phyloP scores from a whole-genome alignment of 2,888 invertebrate genomes.

The Synanthedon vespiformis region DNA sequence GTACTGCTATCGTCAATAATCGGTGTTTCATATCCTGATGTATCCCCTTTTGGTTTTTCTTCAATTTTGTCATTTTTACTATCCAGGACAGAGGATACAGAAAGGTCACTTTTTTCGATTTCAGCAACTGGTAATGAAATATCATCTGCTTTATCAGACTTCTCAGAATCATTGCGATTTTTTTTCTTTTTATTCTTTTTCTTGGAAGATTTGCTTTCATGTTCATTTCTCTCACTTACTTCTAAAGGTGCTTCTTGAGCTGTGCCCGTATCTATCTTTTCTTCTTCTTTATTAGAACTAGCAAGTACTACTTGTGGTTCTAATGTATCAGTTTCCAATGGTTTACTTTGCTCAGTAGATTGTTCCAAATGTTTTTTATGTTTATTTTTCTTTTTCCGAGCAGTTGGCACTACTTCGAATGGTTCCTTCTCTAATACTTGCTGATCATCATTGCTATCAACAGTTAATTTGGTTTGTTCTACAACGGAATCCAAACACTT shows the following conservation, averaged over 20 bases:
- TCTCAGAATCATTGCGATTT: slow-evolving; percentile 41
- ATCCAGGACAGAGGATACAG: background rate
- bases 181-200: slow-evolving; percentile 55
- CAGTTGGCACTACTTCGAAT: slow-evolving; percentile 21
- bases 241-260: background rate
- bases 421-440: slow-evolving; percentile 3
- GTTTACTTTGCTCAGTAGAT: slow-evolving; percentile 7
- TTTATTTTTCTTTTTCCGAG: slow-evolving; percentile 55
- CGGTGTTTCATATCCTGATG: slow-evolving; percentile 2
- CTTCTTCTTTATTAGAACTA: slow-evolving; percentile 4
- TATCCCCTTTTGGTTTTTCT: slow-evolving; percentile 10
- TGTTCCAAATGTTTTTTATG: slow-evolving; percentile 25
- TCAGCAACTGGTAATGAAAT: slow-evolving; percentile 32
- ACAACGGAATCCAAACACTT: slow-evolving; percentile 4
- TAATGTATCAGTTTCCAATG: background rate
- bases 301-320: background rate
- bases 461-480: background rate
- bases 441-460: background rate
- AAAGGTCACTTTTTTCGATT: slow-evolving; percentile 15
- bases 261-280: slow-evolving; percentile 3
- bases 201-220: slow-evolving; percentile 26
- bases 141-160: slow-evolving; percentile 38
- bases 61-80: slow-evolving; percentile 12
- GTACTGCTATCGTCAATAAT: slow-evolving; percentile 2
- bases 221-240: slow-evolving; percentile 12